Base-by-base conservation (phyloP, 2,797 vertebrate genomes). In the Acanthurus tractus region DNA sequence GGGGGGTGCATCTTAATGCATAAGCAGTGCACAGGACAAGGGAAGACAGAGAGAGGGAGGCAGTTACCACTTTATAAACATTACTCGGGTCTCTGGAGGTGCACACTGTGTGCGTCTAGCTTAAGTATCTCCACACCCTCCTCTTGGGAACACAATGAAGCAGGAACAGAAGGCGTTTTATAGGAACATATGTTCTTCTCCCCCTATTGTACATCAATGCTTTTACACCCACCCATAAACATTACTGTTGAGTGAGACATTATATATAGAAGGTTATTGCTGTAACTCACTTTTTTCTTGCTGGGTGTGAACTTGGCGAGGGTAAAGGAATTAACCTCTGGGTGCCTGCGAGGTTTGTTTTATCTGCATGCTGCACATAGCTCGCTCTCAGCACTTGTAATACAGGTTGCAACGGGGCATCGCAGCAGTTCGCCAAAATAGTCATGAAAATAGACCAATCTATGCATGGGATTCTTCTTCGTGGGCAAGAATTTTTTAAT, bases 141-240 rank as follows among this genome's bases (percentile, higher is more conserved):
- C 94, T 93, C 92, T 78, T 40, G 93, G 92, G 93, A 92, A 70
- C 83, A 87, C 76, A 84, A 83, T 83, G 83, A 87, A 85, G 88
- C 86, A 29, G 77, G 73, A 94, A 89, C 94, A 96, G 94, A 95
- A 89, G 92, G 92, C 72, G 81, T 92, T 94, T 95, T 95, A 95
- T 94, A 74, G 91, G 80, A 92, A 92, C 94, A 95, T 93, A 95
- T 96, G 94, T 90, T 94, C 91, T 71, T 84, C 83, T 82, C 78
- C 79, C 77, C 86, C 88, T 79, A 87, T 90, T 89, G 91, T 92
- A 91, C 92, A 92, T 93, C 93, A 92, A 84, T 88, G 82, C 88
- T 91, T 93, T 94, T 92, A 92, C 84, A 50, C 88, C 89, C 86
- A 84, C 81, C 90, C 85, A 90, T 92, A 94, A 94, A 93, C 84